Conservation (phyloP, 1,140 invertebrate genomes). For the Dendroctonus valens region DNA sequence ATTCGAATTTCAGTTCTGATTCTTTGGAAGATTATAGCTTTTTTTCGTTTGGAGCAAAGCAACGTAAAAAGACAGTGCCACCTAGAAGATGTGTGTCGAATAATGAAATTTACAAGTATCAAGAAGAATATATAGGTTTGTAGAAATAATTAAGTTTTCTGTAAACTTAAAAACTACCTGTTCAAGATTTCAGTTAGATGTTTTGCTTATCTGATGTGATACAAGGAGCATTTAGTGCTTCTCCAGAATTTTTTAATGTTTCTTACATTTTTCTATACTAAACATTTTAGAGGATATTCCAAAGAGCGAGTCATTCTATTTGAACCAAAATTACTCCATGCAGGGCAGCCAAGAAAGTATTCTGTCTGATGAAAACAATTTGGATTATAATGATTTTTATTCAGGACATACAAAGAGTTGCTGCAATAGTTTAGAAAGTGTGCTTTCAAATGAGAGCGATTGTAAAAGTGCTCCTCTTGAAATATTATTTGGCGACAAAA, state of each 20-base stretch:
- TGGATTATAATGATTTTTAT: slow-evolving; percentile 59
- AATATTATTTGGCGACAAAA: slow-evolving; percentile 57
- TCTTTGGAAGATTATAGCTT: slow-evolving; percentile 69
- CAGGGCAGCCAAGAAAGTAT: slow-evolving; percentile 74
- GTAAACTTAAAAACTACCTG: too few species aligned
- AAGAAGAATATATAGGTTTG: slow-evolving; percentile 34
- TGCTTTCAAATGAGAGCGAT: slow-evolving; percentile 74
- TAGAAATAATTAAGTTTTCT: not conserved
- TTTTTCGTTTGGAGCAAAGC: slow-evolving; percentile 57
- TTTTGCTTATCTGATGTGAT: slow-evolving; percentile 13
- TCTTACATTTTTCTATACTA: too few species aligned
- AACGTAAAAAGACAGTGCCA: slow-evolving; percentile 54
- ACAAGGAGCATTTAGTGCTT: too few species aligned
- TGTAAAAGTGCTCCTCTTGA: slow-evolving; percentile 74
- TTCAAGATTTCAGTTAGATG: too few species aligned
- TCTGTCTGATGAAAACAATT: slow-evolving; percentile 65
- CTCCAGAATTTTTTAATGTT: too few species aligned
- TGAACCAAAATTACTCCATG: slow-evolving; percentile 53
- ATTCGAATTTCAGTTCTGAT: slow-evolving; percentile 73
- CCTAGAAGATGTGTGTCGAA: slow-evolving; percentile 69
- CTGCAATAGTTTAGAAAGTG: slow-evolving; percentile 75
- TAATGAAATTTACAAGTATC: slow-evolving; percentile 68
- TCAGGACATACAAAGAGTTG: slow-evolving; percentile 56
- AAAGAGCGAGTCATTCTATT: slow-evolving; percentile 61
- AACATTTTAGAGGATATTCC: slow-evolving; percentile 40